A percentile compares a stretch with the other conserved stretches of the same genome.
These are phyloP conservation scores for Sipha maydis DNA, from an alignment of 2,888 invertebrate species.

Conservation along the genomic window DNA sequence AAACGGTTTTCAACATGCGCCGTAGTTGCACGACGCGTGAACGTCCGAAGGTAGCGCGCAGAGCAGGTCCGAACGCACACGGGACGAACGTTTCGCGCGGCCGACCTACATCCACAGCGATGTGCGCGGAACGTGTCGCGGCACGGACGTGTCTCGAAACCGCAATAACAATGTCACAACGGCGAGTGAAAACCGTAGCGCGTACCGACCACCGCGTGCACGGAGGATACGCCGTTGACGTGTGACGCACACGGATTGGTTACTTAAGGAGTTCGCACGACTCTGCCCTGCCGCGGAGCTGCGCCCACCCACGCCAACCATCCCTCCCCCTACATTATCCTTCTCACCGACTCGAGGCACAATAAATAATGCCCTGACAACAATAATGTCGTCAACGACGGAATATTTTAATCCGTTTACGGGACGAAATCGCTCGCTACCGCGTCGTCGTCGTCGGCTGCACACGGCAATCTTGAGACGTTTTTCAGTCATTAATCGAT, in stretches of 20 bases:
- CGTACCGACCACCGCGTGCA: too few species aligned
- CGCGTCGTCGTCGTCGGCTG: too few species aligned
- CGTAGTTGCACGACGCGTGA: too few species aligned
- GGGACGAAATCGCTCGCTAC: not conserved
- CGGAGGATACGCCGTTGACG: not conserved
- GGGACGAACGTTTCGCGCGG: not conserved
- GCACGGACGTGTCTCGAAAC: slow-evolving; percentile 21
- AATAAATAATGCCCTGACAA: not conserved
- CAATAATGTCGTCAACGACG: not conserved
- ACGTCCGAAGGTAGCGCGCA: not conserved
- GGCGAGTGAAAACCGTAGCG: not conserved
- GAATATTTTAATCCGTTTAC: not conserved
- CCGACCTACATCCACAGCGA: not conserved
- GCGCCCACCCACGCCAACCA: too few species aligned
- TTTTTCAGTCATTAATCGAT: too few species aligned
- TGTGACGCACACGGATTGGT: not conserved
- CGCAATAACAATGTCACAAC: slow-evolving; percentile 8
- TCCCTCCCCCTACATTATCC: too few species aligned
- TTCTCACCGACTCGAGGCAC: not conserved
- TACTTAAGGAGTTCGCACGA: too few species aligned
- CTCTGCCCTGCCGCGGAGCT: not conserved
- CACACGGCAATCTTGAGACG: too few species aligned
- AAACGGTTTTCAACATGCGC: too few species aligned
- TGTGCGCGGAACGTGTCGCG: not conserved
- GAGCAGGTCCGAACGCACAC: not conserved